Evolutionary conservation across 1,140 invertebrate species (phyloP).

Genomic region (Trichonephila clavata): DNA sequence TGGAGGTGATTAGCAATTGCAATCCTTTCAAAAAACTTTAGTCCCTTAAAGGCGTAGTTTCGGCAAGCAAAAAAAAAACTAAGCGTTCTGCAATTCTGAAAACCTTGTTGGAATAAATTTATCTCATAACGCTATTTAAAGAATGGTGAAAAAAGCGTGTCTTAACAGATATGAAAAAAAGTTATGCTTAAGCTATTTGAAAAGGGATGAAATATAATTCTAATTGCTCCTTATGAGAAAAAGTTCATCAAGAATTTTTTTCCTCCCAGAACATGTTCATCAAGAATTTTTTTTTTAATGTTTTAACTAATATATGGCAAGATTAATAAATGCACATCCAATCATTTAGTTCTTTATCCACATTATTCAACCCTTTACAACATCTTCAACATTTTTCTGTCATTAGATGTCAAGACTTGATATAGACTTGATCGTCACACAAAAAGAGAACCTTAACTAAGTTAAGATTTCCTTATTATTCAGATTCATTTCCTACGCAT

Average conservation of each 20-base stretch:
- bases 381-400: not conserved
- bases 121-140: conserved; percentile 61
- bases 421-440: not conserved
- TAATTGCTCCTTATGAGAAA: conserved; percentile 14
- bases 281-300: not conserved
- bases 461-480: too few species aligned
- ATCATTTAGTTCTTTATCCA: too few species aligned
- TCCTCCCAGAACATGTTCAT: not conserved
- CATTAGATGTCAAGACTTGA: too few species aligned
- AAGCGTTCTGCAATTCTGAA: not conserved
- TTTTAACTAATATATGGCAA: not conserved
- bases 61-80: conserved; percentile 26
- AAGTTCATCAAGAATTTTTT: not conserved
- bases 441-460: not conserved
- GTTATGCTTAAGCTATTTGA: not conserved
- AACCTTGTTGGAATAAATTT: conserved; percentile 21
- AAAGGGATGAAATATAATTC: conserved; percentile 50
- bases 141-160: not conserved
- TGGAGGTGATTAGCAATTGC: conserved; percentile 38
- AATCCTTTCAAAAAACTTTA: not conserved
- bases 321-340: not conserved
- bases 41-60: conserved; percentile 46
- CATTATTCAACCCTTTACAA: not conserved
- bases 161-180: not conserved
- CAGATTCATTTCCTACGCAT: too few species aligned